Base-by-base conservation (phyloP, 2,113 vertebrate genomes). In the Anarhynchus alexandrinus region DNA sequence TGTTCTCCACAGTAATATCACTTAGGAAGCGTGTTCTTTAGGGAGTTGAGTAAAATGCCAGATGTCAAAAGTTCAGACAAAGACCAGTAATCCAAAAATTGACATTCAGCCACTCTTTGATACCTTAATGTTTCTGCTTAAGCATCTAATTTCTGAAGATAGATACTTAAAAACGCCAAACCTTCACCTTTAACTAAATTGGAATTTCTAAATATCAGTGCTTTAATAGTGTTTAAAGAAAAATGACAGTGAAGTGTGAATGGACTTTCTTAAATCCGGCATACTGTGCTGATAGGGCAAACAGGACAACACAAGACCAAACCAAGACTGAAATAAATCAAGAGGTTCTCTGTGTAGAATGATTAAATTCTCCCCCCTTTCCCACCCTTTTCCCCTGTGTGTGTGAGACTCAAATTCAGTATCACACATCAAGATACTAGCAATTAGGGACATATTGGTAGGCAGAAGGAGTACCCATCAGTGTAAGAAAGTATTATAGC, bases 151-250 rank as follows among this genome's bases (percentile, higher is more conserved):
- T 76, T 80, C 61, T 78, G 59, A 93, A 36, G 20, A 72, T 4
- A 66, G 52, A 43, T 70, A 73, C 36, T 57, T 77, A 65, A 84
- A 66, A 42, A 25, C 0, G 11, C 3, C 10, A 94, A 77, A 66
- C 45, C 55, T 86, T 96, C 64, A 92, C 80, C 86, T 95, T 92
- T 86, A 88, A 21, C 57, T 77, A n/a, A 91, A 71, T 4, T 74
- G 27, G 66, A 82, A 85, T 65, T 91, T 95, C 57, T 73, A 95
- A 96, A 90, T 96, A 94, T 72, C 73, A 94, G 5, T 65, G 70
- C 17, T 87, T 85, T 80, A 85, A 78, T 64, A 72, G 6, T 30
- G 18, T 78, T 96, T 71, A 71, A 94, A 87, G 61, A 76, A 90
- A 95, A 95, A 71, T 85, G 69, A 72, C 81, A 89, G 47, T 79